These are phyloP conservation scores for Portunus trituberculatus DNA, from an alignment of 1,140 invertebrate species.

Conservation along the genomic window DNA sequence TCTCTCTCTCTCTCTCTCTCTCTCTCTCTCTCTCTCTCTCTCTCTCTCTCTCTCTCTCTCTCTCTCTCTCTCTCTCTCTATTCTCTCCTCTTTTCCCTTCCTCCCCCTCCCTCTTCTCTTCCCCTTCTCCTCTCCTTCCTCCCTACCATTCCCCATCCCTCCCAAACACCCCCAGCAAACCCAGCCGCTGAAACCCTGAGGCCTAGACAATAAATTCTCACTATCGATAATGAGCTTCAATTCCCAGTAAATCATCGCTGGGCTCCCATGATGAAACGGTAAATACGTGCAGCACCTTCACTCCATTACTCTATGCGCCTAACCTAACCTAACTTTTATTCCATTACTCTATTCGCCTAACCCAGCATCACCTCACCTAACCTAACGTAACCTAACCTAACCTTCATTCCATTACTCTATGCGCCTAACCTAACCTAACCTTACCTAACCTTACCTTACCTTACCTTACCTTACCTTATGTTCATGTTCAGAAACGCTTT, in stretches of 20 bases:
- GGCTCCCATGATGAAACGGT: not conserved
- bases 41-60: not conserved
- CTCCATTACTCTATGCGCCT: not conserved
- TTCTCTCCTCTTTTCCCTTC: not conserved
- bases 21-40: constrained; percentile 41
- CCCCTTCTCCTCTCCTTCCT: not conserved
- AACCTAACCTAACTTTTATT: no score
- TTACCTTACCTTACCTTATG: no score
- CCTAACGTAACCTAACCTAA: no score
- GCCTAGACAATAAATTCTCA: not conserved
- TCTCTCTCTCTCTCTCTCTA: not conserved
- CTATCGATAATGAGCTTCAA: constrained; percentile 1
- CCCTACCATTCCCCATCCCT: not conserved
- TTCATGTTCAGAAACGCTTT: no score
- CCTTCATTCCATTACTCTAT: no score
- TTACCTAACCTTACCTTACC: no score
- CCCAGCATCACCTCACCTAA: no score
- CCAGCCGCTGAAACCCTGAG: not conserved
- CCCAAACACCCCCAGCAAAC: not conserved
- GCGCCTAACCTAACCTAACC: no score
- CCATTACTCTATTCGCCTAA: no score
- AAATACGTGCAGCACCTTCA: not conserved
- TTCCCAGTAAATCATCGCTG: constrained; percentile 4
- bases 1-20: constrained; percentile 15
- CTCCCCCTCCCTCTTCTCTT: no score